Evolutionary conservation across 2,113 vertebrate species (phyloP), one percentile per base, ranked within the genome.

Genomic region (Polypterus senegalus): DNA sequence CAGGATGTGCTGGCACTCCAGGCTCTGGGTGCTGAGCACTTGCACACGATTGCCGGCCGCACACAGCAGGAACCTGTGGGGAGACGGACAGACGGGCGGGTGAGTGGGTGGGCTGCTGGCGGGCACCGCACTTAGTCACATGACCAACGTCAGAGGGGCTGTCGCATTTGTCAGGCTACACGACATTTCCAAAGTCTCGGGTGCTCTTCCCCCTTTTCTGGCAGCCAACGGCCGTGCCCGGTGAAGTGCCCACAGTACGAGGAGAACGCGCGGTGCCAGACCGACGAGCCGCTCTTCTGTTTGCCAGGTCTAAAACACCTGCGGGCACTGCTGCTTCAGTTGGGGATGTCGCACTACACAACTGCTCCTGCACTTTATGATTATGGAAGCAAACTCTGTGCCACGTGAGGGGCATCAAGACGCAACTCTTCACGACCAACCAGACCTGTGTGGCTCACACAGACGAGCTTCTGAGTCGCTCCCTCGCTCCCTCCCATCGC

Each of bases 41-140:
- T 94, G 97, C 60, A 98, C 76, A 47, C 77, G 82, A 58, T 96
- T 88, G 0, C 95, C 96, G 0, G 93, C 89, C 4, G 83, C 78
- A 62, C 90, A 95, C 1, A 97, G 70, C 47, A 99, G 73, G 67
- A 86, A 92, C 74, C 96, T 98, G 70, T 27, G 27, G 27, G 27
- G 27, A 27, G 27, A 27, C 27, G 27, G 27, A 27, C 27, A 27
- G 27, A 27, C 27, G 27, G 27, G 27, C 27, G 27, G n/a, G 27
- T 27, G 27, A 27, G 27, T 27, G 27, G 27, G 27, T 27, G 27
- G 27, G 27, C 27, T 27, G 27, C 27, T 27, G 27, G 27, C 27
- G 27, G 27, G 27, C 27, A 27, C 27, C 27, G 27, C 27, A 27
- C 27, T 27, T 27, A 27, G 27, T 27, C 27, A 27, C 27, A 27